phyloP scores from a whole-genome alignment of 2,113 vertebrate species.

The Pholis gunnellus region DNA sequence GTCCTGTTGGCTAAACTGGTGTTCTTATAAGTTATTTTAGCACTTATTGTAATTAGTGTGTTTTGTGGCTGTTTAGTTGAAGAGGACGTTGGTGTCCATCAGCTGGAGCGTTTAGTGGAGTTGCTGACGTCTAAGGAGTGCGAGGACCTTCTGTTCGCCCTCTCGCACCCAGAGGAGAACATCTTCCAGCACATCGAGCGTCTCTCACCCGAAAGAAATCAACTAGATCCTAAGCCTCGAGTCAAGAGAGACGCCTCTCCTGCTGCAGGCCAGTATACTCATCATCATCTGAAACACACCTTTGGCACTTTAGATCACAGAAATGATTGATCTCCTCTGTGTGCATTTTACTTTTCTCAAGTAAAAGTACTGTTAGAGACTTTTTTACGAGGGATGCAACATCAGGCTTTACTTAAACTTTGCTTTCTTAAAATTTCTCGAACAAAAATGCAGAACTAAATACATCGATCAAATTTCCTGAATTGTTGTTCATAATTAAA shows the following conservation, averaged over 20 bases:
- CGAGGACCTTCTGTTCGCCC: constrained; percentile 71
- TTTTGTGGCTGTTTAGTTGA: constrained; percentile 59
- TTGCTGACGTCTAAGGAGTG: constrained; percentile 79
- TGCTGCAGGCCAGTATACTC: constrained; percentile 49
- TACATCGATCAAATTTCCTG: not conserved
- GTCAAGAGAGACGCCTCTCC: constrained; percentile 54
- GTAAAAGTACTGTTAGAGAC: not conserved
- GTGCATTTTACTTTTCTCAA: not conserved
- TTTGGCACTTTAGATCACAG: not conserved
- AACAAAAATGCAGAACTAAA: not conserved
- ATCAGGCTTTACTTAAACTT: not conserved
- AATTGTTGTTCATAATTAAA: not conserved
- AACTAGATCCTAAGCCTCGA: constrained; percentile 41
- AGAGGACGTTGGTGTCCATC: constrained; percentile 73
- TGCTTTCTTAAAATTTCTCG: not conserved
- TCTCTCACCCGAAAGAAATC: constrained; percentile 71
- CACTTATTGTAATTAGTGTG: not conserved
- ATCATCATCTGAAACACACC: constrained; percentile 1
- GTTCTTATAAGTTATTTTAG: not conserved
- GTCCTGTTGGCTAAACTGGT: not conserved
- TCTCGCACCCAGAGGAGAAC: constrained; percentile 77
- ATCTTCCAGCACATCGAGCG: constrained; percentile 63
- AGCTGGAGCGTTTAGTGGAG: constrained; percentile 79
- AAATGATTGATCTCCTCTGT: not conserved
- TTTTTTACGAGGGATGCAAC: not conserved